phyloP scores from a whole-genome alignment of 1,140 invertebrate species.

The Scaptomyza pallida region DNA sequence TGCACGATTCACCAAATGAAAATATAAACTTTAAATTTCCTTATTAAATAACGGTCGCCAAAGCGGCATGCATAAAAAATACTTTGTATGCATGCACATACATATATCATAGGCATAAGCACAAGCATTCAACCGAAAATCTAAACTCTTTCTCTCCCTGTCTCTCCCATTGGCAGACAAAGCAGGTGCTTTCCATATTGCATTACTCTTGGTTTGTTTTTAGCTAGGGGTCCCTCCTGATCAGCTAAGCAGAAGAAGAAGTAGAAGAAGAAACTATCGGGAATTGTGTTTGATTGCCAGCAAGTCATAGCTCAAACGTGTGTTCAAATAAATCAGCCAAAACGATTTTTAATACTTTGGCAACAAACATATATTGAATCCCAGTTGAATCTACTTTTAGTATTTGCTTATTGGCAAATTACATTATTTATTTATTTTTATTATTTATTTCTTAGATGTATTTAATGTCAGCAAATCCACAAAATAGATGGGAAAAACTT shows the following conservation, averaged over 20 bases:
- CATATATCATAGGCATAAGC: not conserved
- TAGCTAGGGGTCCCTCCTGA: not conserved
- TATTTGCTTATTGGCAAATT: not conserved
- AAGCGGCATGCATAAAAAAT: slow-evolving; percentile 32
- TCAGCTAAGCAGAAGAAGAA: slow-evolving; percentile 12
- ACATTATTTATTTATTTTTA: not conserved
- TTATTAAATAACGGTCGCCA: slow-evolving; percentile 78
- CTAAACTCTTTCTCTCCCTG: no score
- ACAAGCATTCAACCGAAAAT: not conserved
- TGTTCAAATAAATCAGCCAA: slow-evolving; percentile 25
- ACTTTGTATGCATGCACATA: not conserved
- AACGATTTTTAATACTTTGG: not conserved
- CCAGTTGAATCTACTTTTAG: not conserved
- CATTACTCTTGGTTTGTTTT: not conserved
- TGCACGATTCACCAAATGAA: slow-evolving; percentile 55
- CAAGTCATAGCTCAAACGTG: slow-evolving; percentile 43
- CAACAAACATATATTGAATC: not conserved
- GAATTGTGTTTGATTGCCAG: slow-evolving; percentile 29
- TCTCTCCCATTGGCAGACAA: slow-evolving; percentile 15
- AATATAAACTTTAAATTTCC: slow-evolving; percentile 63
- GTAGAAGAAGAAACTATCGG: slow-evolving; percentile 24
- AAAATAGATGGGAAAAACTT: no score
- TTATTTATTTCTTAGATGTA: not conserved
- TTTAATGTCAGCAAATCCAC: no score
- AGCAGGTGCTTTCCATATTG: slow-evolving; percentile 33